Evolutionary conservation across 2,888 invertebrate genomes (phyloP), one percentile per base, ranked within the genome.

Genomic region (Athalia circularis): DNA sequence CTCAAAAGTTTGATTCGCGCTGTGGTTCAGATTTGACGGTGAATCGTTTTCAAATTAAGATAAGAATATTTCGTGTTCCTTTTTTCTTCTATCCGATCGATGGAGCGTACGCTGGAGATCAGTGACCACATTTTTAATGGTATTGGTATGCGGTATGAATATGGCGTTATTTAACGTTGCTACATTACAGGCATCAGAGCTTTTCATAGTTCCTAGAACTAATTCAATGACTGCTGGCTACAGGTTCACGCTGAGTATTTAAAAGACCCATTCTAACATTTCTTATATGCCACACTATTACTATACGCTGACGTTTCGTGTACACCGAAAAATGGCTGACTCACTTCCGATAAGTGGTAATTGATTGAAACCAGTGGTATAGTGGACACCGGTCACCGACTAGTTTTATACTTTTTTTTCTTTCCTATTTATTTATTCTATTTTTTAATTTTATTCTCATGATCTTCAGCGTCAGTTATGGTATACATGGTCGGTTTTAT

Each of bases 341-440:
- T 78, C 78, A 78, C 78, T 72, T 78, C 61, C 72, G 78, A 78
- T 78, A 78, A 78, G 78, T 78, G 72, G 78, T 74, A 74, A 78
- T 78, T 78, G 72, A 78, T 78, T 78, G 48, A 50, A 61, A 15
- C 3, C 64, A 65, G 65, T 74, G 72, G 74, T 29, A 64, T 65
- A 78, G 47, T 65, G 67, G 48, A 54, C 54, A 50, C 48, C 45
- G 76, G 54, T 68, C 52, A 15, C 15, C 5, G 72, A 54, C 29
- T 11, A 68, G 8, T 72, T 59, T 59, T 59, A 47, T 45, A 13
- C n/a, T 59, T 15, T 59, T 15, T 7, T 70, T 57, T 15, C 43
- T 47, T 9, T 29, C 29, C 29, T 29, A 29, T 7, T 8, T 43
- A n/a, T 70, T 13, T 47, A n/a, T 13, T 50, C 3, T 43, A n/a